Base-by-base conservation (phyloP, 2,113 vertebrate genomes). In the Eolophus roseicapilla region DNA sequence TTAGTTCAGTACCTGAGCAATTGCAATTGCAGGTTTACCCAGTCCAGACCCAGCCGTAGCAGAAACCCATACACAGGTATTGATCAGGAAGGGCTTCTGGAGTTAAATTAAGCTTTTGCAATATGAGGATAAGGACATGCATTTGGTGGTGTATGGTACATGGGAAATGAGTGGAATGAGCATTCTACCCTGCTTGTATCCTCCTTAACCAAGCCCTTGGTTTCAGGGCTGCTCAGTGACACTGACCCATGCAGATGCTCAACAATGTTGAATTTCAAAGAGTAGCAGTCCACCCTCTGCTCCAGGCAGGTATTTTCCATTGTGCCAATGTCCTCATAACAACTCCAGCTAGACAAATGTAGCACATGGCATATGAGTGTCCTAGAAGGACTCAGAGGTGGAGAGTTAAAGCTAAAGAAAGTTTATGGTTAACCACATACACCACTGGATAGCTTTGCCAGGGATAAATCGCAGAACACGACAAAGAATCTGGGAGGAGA, bases 241-340 rank as follows among this genome's bases (percentile, higher is more conserved):
- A 55, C 65, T 77, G 71, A 52, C 35, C 76, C 53, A 69, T 2
- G 64, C 50, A 81, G 69, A 70, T 73, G 46, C 73, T 70, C 7
- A 8, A 46, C 55, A 59, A 59, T 44, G 77, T 75, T 91, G 87
- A 41, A 71, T 96, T 94, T 87, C 92, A 88, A 77, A 90, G 71
- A 14, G 49, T 47, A 69, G 43, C 47, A 82, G 70, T 76, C 67
- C 44, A 87, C 39, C 52, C 52, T 79, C 65, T 85, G 91, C 70
- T 87, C 74, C 35, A 88, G 81, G 81, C 86, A 75, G 93, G 23
- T 91, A 73, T 68, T 92, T 93, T 81, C 57, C 43, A 77, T 79
- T 82, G 35, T 84, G 87, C 84, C 62, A 82, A 71, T 10, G 8
- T 89, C 84, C 67, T 92, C 57, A 13, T 75, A 86, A 60, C 65